Evolutionary conservation across 2,888 invertebrate genomes (phyloP).

Genomic region (Sminthurides aquaticus): DNA sequence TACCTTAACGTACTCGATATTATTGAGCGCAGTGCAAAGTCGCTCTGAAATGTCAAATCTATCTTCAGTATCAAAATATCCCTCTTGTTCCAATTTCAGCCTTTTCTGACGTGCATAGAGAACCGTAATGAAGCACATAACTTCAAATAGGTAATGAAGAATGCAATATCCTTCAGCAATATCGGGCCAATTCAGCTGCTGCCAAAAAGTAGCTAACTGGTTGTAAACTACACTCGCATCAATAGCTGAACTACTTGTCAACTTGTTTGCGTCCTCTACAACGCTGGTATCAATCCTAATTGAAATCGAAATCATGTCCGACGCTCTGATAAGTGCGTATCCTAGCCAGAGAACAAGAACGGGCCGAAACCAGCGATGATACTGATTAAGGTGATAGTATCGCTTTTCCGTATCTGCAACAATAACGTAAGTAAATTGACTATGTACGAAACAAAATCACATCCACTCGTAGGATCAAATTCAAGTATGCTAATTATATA

Average conservation of each 20-base stretch:
- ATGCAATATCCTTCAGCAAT: constrained; percentile 35
- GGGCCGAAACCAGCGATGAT: constrained; percentile 41
- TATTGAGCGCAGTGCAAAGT: constrained; percentile 38
- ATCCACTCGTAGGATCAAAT: too few species aligned
- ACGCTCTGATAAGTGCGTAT: constrained; percentile 34
- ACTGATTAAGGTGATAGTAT: constrained; percentile 11
- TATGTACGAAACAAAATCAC: too few species aligned
- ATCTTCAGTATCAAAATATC: constrained; percentile 39
- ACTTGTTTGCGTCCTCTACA: constrained; percentile 17
- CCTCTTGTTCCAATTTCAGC: constrained; percentile 34
- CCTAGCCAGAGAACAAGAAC: constrained; percentile 40
- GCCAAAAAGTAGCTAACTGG: constrained; percentile 37
- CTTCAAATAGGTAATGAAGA: constrained; percentile 37
- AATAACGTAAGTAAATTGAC: too few species aligned
- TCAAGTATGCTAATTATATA: too few species aligned
- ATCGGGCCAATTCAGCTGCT: constrained; percentile 39
- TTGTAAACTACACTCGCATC: constrained; percentile 35
- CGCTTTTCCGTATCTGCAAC: not conserved
- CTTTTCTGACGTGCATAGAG: constrained; percentile 36
- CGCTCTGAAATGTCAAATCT: constrained; percentile 39
- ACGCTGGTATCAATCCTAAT: constrained; percentile 31
- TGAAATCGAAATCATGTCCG: constrained; percentile 33
- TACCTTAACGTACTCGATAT: constrained; percentile 41
- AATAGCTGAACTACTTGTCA: constrained; percentile 35
- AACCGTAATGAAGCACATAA: constrained; percentile 34